Base-by-base conservation (phyloP, 1,140 invertebrate genomes). In the Nixonia krombeini region DNA sequence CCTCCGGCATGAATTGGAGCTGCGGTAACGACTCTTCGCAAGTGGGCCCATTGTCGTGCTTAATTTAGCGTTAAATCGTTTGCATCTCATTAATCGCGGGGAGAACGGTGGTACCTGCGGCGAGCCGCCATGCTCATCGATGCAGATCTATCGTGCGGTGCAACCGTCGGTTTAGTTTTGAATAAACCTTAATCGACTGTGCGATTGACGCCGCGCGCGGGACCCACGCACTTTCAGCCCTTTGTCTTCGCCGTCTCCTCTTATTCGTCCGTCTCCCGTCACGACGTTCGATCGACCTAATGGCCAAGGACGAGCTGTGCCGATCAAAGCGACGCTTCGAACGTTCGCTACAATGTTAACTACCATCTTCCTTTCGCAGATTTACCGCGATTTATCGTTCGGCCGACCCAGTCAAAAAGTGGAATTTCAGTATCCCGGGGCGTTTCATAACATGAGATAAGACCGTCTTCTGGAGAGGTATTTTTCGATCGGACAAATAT, bases 51-150 rank as follows among this genome's bases (percentile, higher is more conserved):
- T 85, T 83, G 81, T 82, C 75, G 80, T 80, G 83, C 73, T 82
- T 85, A 85, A 85, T 85, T 85, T 78, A 84, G 75, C 81, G 81
- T 85, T 83, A 85, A 85, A 85, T 84, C 80, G 81, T 83, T 85
- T 84, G 83, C 83, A 85, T 85, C 82, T 84, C 83, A 85, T 85
- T 85, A 85, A 82, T 83, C 75, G 76, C 77, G 41, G 73, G 70
- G 68, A 70, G 66, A 70, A 71, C 59, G 68, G 31, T 46, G 67
- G 67, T 69, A 74, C 59, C 68, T 64, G 66, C 59, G 73, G 70
- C 59, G 29, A 72, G 72, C 72, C 61, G 51, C 72, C 72, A 72
- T 78, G 79, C 74, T 80, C 77, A 82, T 80, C 80, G 81, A 80
- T 81, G 81, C 80, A 82, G 72, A 69, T 79, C 78, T 77, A 65